These are phyloP conservation scores for Steinernema hermaphroditum DNA, from an alignment of 2,888 invertebrate species.

Conservation along the genomic window DNA sequence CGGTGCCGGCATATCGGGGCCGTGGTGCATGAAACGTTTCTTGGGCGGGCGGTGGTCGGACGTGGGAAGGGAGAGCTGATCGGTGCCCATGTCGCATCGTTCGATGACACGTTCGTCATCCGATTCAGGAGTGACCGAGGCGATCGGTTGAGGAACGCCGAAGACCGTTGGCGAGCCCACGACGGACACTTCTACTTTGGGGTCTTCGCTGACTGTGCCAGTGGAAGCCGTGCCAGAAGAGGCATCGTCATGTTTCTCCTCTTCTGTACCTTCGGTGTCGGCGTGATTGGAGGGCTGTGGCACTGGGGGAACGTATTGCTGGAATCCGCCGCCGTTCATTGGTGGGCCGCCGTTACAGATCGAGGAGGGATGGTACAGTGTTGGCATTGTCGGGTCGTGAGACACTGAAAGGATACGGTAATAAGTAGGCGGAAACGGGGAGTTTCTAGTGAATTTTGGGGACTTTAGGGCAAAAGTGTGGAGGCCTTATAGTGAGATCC, in stretches of 20 bases:
- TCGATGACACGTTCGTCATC: slow-evolving; percentile 27
- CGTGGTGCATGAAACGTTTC: slow-evolving; percentile 25
- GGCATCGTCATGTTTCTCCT: slow-evolving; percentile 14
- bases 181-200: slow-evolving; percentile 20
- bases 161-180: slow-evolving; percentile 24
- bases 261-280: slow-evolving; percentile 10
- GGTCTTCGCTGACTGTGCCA: neutral
- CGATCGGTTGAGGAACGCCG: neutral
- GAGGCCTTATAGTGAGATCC: too few relatives aligned
- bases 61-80: slow-evolving; percentile 10
- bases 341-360: neutral
- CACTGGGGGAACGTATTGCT: neutral
- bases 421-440: too few relatives aligned
- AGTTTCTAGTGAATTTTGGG: too few relatives aligned
- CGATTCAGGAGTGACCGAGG: slow-evolving; percentile 16
- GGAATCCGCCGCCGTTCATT: slow-evolving; percentile 10
- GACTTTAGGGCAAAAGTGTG: too few relatives aligned
- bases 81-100: slow-evolving; percentile 19
- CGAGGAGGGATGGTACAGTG: neutral
- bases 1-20: neutral
- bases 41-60: slow-evolving; percentile 18
- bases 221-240: neutral
- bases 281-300: neutral
- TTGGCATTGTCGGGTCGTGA: neutral
- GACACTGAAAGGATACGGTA: slow-evolving; percentile 1